phyloP scores from a whole-genome alignment of 2,888 invertebrate species.

The Dryadula phaetusa region DNA sequence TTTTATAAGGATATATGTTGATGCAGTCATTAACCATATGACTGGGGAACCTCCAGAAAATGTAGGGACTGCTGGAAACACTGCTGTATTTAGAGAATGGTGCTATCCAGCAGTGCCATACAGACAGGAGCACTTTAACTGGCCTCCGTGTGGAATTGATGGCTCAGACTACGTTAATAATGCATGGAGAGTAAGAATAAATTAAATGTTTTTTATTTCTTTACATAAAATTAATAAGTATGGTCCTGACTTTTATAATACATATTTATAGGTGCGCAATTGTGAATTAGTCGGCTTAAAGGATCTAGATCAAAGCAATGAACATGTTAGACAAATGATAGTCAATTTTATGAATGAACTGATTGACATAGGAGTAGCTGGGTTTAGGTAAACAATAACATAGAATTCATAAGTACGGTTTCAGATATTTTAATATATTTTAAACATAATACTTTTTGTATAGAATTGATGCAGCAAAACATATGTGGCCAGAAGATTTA shows the following conservation, averaged over 20 bases:
- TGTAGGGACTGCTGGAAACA: constrained; percentile 86
- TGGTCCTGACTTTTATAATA: too few species aligned
- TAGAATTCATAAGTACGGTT: too few species aligned
- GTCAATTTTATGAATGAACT: constrained; percentile 87
- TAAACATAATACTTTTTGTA: constrained; percentile 9
- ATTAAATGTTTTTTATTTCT: not conserved
- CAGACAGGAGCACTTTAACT: constrained; percentile 87
- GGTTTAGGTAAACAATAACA: constrained; percentile 86
- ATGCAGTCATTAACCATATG: constrained; percentile 95
- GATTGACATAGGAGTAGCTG: constrained; percentile 89
- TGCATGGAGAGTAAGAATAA: constrained; percentile 82
- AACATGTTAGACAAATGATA: constrained; percentile 87
- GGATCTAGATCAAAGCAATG: constrained; percentile 89
- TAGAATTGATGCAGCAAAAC: constrained; percentile 90
- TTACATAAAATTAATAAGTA: too few species aligned
- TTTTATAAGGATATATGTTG: constrained; percentile 89
- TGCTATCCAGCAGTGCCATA: constrained; percentile 88
- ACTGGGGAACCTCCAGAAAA: constrained; percentile 79
- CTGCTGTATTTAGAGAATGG: constrained; percentile 77
- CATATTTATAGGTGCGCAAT: constrained; percentile 86
- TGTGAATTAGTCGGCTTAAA: constrained; percentile 90
- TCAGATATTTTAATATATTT: not conserved
- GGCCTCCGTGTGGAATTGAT: constrained; percentile 84
- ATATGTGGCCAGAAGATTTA: constrained; percentile 91
- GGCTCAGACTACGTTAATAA: constrained; percentile 87